A percentile compares a stretch with the other conserved stretches of the same genome.
Conservation (phyloP, 2,113 vertebrate genomes). For the Phaetusa simplex region DNA sequence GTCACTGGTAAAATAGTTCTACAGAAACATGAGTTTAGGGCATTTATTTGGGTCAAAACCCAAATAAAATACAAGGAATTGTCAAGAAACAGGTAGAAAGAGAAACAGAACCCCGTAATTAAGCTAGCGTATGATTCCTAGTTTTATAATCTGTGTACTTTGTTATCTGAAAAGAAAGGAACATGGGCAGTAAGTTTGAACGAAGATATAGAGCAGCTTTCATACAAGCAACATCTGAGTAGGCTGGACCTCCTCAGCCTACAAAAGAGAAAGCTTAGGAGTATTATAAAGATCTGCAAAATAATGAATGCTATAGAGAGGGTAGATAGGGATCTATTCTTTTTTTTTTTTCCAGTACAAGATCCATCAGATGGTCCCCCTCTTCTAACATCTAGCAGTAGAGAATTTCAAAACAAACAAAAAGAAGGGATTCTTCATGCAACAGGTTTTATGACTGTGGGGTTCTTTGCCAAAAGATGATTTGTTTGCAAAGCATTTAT, state of each 20-base stretch:
- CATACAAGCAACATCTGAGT: background rate
- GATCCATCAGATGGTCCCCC: background rate
- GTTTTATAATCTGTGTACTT: background rate
- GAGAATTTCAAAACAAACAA: background rate
- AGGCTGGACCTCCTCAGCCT: background rate
- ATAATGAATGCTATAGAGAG: background rate
- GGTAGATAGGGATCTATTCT: background rate
- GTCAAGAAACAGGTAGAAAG: background rate
- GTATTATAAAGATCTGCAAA: background rate
- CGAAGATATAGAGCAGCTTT: background rate
- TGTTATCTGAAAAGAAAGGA: background rate
- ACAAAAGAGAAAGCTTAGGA: background rate
- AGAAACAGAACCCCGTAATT: background rate
- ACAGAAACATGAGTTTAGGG: background rate
- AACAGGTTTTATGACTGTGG: background rate
- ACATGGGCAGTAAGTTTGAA: background rate
- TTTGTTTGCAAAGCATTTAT: constrained; percentile 1
- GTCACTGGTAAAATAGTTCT: background rate
- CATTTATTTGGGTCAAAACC: background rate
- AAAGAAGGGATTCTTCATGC: background rate
- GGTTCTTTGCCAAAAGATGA: background rate
- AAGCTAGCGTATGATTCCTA: background rate
- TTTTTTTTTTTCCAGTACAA: background rate
- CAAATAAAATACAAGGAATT: background rate
- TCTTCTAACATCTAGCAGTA: background rate